Evolutionary conservation across 2,113 vertebrate genomes (phyloP).

Genomic region (Hymenochirus boettgeri): DNA sequence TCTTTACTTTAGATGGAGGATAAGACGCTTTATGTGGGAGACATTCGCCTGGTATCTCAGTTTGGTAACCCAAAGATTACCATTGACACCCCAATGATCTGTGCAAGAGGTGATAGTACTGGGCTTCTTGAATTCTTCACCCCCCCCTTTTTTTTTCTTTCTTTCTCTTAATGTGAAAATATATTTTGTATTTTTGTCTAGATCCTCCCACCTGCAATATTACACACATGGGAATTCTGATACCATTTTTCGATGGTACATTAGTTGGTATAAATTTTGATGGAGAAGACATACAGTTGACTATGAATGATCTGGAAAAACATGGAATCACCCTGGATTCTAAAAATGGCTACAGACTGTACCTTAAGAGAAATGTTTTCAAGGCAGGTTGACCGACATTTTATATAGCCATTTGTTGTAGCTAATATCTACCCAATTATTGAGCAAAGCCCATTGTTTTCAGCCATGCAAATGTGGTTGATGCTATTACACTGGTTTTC

Average conservation of each 20-base stretch:
- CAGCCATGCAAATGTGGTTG: no score
- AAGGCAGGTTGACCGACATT: slow-evolving; percentile 32
- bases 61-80: slow-evolving; percentile 14
- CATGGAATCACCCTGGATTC: slow-evolving; percentile 48
- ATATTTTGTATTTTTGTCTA: slow-evolving; percentile 38
- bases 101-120: slow-evolving; percentile 52
- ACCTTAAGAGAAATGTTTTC: slow-evolving; percentile 48
- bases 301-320: slow-evolving; percentile 33
- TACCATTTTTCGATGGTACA: slow-evolving; percentile 59
- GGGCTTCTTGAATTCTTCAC: no score
- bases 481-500: no score
- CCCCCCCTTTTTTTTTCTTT: not conserved
- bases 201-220: slow-evolving; percentile 56
- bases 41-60: slow-evolving; percentile 44
- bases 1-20: slow-evolving; percentile 45
- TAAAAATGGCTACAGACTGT: slow-evolving; percentile 46
- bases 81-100: slow-evolving; percentile 52
- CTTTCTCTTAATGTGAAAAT: no score
- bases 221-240: slow-evolving; percentile 56
- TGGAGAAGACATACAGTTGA: slow-evolving; percentile 36
- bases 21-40: slow-evolving; percentile 45
- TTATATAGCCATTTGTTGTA: no score
- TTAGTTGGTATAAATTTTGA: slow-evolving; percentile 46
- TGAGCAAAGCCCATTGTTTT: no score
- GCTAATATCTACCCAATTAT: no score